Evolutionary conservation across 2,888 invertebrate species (phyloP), one percentile per base, ranked within the genome.

Genomic region (Nemapogon koenigi): DNA sequence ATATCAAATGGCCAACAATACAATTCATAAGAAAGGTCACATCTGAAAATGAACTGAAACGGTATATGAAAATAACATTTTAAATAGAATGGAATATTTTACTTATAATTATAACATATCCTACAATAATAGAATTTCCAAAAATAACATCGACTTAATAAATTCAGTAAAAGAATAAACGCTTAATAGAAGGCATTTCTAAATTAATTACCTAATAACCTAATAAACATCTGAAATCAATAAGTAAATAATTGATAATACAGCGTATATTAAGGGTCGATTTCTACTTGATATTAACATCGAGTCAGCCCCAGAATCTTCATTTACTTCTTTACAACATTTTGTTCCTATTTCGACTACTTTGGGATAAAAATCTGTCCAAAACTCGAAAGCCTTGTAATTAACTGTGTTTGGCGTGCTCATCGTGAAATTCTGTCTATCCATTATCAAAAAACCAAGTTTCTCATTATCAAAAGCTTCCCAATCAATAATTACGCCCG

Each of bases 341-440:
- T 86, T 85, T 3, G 84, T 85, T 1, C 90, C 86, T 43, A 88
- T 84, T 51, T 85, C 83, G 8, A 89, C 67, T 27, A 91, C 84
- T 63, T 83, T 87, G 0, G 91, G 91, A 57, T 89, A 92, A 59
- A 90, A 90, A 43, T 88, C 85, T 49, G 90, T 90, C 92, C 92
- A 92, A 66, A 92, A 92, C 44, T 87, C 86, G 45, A 91, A 83
- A 15, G 89, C 85, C 53, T 87, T 88, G 52, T 90, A 89, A 63
- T 91, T 88, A 18, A 91, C 78, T 18, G 76, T 82, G 2, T 72
- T 75, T 0, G 83, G 62, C 47, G 86, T 84, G 49, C 87, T 88
- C 86, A 91, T 90, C 43, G 88, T 87, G 51, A 91, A 89, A 49
- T 85, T 89, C 45, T 75, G 66, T 36, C 87, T 82, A 55, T 91